A percentile compares a stretch with the other conserved stretches of the same genome.
Evolutionary conservation across 2,113 vertebrate species (phyloP).

Genomic region (Muscicapa adusta): DNA sequence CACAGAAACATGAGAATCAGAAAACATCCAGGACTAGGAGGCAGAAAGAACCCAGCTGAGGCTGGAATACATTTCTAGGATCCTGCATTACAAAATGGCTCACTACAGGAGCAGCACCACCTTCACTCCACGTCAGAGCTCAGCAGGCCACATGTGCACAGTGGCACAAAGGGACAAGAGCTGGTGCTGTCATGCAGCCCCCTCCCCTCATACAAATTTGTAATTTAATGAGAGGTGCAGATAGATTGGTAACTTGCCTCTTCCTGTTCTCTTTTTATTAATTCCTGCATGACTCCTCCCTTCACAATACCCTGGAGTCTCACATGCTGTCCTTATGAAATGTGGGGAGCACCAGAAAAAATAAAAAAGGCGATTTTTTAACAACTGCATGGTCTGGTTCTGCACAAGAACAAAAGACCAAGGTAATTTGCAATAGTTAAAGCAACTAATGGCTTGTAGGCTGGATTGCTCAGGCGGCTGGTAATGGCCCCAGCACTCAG

Average conservation of each 20-base stretch:
- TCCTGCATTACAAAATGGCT: background rate
- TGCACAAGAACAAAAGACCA: background rate
- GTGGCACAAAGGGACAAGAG: background rate
- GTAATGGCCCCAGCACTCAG: background rate
- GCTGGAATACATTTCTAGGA: background rate
- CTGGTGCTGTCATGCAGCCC: background rate
- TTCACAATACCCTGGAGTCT: background rate
- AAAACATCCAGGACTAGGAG: background rate
- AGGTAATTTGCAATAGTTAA: background rate
- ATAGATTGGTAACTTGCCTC: background rate
- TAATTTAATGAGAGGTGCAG: background rate
- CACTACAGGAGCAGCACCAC: background rate
- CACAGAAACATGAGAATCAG: background rate
- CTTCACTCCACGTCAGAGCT: background rate
- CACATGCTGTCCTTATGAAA: background rate
- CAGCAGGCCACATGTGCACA: fast-evolving
- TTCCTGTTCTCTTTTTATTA: background rate
- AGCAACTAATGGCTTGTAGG: background rate
- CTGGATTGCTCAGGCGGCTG: background rate
- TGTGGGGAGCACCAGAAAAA: background rate
- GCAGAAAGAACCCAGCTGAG: background rate
- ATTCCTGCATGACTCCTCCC: background rate
- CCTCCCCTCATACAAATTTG: background rate
- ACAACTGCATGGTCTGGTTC: background rate
- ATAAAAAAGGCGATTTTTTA: background rate